A percentile compares a stretch with the other conserved stretches of the same genome.
Evolutionary conservation across 1,140 invertebrate species (phyloP).

Genomic region (Heliconius melpomene): DNA sequence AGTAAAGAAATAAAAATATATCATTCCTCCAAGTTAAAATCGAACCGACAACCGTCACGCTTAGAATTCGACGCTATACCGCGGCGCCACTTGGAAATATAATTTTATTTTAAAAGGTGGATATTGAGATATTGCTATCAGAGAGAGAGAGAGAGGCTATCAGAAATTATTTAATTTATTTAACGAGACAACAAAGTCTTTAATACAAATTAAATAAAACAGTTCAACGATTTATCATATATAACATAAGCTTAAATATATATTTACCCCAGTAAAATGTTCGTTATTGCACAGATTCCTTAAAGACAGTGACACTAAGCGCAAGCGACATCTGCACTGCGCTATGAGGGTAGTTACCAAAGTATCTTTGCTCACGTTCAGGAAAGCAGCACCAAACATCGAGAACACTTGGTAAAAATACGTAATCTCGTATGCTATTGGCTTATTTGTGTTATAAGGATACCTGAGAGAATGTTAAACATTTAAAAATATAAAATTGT

Average conservation of each 20-base stretch:
- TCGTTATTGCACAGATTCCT: slow-evolving; percentile 45
- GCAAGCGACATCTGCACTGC: slow-evolving; percentile 77
- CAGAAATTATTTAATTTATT: too few species aligned
- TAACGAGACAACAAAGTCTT: too few species aligned
- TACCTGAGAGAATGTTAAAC: slow-evolving; percentile 61
- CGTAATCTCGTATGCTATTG: slow-evolving; percentile 78
- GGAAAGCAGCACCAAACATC: slow-evolving; percentile 63
- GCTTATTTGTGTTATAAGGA: slow-evolving; percentile 73
- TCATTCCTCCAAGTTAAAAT: too few species aligned
- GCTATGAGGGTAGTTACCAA: slow-evolving; percentile 74
- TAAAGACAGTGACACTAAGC: slow-evolving; percentile 51
- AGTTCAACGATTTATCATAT: too few species aligned
- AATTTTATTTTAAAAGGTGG: too few species aligned
- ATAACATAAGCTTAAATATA: not conserved
- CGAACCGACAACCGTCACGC: too few species aligned
- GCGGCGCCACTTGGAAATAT: too few species aligned
- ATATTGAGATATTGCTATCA: too few species aligned
- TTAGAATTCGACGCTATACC: too few species aligned
- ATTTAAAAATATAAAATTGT: not conserved
- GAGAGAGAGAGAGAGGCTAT: too few species aligned
- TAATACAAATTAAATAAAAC: too few species aligned
- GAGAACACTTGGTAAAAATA: slow-evolving; percentile 74
- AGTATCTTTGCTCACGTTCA: slow-evolving; percentile 79
- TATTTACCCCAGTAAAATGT: slow-evolving; percentile 24
- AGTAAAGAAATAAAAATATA: too few species aligned